These are phyloP conservation scores for Macroglossus sobrinus DNA, from an alignment of 2,113 vertebrate genomes.

Conservation along the genomic window DNA sequence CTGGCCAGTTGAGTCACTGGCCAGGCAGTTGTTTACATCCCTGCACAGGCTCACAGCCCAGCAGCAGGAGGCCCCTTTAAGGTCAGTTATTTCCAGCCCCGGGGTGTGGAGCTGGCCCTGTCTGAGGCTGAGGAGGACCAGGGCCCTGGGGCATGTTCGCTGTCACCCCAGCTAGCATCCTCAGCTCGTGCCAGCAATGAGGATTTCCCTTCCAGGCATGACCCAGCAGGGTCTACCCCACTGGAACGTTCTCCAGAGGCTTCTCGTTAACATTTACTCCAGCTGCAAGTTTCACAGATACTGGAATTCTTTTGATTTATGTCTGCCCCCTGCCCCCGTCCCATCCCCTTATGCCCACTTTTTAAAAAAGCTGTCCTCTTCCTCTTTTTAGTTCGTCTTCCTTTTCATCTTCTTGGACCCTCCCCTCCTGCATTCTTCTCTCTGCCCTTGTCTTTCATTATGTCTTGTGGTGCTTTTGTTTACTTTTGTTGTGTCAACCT, in stretches of 20 bases:
- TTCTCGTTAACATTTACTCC: not conserved
- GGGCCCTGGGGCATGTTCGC: not conserved
- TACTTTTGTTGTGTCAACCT: not conserved
- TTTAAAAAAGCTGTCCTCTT: not conserved
- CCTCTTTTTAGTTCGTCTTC: not conserved
- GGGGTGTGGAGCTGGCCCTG: no score
- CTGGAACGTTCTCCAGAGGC: not conserved
- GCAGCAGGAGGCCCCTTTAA: not conserved
- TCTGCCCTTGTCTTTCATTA: not conserved
- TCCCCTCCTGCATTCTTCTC: not conserved
- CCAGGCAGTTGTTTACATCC: not conserved
- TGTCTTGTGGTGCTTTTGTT: not conserved
- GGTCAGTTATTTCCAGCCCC: not conserved
- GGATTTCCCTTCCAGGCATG: not conserved
- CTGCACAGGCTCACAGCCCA: not conserved
- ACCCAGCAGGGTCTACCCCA: not conserved
- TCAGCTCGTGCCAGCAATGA: not conserved
- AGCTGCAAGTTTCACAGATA: not conserved
- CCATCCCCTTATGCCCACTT: not conserved
- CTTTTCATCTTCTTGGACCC: accelerated
- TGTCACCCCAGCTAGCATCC: not conserved
- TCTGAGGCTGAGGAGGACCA: not conserved
- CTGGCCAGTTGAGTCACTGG: not conserved
- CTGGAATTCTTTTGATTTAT: not conserved
- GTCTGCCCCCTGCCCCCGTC: no score